Conservation (phyloP, 2,113 vertebrate genomes). For the Ancistrus triradiatus region DNA sequence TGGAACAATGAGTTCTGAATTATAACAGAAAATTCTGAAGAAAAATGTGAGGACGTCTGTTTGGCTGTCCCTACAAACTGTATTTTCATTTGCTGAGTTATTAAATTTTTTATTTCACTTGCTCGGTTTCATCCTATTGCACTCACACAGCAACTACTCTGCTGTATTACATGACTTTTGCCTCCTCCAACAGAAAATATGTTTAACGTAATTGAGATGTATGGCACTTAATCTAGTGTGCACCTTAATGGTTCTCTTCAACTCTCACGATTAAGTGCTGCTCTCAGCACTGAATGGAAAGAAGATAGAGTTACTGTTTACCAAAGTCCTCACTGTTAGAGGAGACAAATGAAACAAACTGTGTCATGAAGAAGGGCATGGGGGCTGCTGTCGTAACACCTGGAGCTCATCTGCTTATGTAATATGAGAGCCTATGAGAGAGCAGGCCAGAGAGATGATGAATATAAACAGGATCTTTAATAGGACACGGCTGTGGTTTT, state of each 20-base stretch:
- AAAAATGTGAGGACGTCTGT: too few species aligned
- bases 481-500: background rate
- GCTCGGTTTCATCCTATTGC: too few species aligned
- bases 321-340: background rate
- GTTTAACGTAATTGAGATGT: constrained; percentile 16
- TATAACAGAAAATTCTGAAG: too few species aligned
- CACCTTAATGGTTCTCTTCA: constrained; percentile 20
- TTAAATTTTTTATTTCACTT: too few species aligned
- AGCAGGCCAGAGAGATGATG: background rate
- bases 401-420: constrained; percentile 8
- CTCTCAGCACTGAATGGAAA: constrained; percentile 5
- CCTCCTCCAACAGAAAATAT: background rate
- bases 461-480: background rate
- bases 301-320: constrained; percentile 18
- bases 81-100: too few species aligned
- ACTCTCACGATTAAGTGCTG: constrained; percentile 3
- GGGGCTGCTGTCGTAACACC: constrained; percentile 3
- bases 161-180: constrained; percentile 7
- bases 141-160: background rate
- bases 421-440: constrained; percentile 1
- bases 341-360: constrained; percentile 9
- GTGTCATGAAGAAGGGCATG: background rate
- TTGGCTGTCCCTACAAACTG: too few species aligned
- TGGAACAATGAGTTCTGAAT: too few species aligned
- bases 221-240: constrained; percentile 21